phyloP scores from a whole-genome alignment of 2,888 invertebrate genomes.

The Syrista parreyssii region DNA sequence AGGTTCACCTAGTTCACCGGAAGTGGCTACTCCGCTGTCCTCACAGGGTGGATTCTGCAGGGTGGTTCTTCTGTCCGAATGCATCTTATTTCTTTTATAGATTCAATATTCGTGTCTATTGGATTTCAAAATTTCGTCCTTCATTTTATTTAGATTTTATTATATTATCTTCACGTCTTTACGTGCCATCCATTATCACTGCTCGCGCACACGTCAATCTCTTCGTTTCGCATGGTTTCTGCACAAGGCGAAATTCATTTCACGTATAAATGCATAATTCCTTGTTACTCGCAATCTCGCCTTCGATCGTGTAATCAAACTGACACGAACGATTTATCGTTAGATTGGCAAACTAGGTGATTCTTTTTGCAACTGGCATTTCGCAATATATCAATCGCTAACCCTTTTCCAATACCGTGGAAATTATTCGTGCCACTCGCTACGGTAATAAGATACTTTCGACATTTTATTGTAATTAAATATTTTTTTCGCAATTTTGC shows the following conservation, averaged over 20 bases:
- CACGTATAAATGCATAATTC: neutral
- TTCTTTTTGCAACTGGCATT: neutral
- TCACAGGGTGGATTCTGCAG: constrained; percentile 42
- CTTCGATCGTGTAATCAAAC: neutral
- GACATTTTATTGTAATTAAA: neutral
- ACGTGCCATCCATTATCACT: neutral
- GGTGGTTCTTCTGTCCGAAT: neutral
- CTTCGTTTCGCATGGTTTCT: neutral
- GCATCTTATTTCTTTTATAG: constrained; percentile 4
- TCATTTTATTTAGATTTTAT: neutral
- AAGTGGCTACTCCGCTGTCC: constrained; percentile 57
- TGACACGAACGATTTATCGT: neutral
- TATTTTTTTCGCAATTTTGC: neutral
- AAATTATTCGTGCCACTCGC: neutral
- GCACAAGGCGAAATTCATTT: neutral
- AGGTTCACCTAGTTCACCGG: constrained; percentile 56
- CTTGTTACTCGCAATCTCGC: neutral
- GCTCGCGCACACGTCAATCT: neutral
- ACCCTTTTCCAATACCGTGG: neutral
- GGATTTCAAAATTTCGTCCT: neutral
- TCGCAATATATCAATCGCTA: neutral
- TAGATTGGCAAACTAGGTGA: neutral
- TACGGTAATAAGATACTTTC: neutral
- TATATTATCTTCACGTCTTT: neutral
- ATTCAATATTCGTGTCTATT: neutral